Evolutionary conservation across 1,140 invertebrate species (phyloP).

Genomic region (Leptopilina clavipes): DNA sequence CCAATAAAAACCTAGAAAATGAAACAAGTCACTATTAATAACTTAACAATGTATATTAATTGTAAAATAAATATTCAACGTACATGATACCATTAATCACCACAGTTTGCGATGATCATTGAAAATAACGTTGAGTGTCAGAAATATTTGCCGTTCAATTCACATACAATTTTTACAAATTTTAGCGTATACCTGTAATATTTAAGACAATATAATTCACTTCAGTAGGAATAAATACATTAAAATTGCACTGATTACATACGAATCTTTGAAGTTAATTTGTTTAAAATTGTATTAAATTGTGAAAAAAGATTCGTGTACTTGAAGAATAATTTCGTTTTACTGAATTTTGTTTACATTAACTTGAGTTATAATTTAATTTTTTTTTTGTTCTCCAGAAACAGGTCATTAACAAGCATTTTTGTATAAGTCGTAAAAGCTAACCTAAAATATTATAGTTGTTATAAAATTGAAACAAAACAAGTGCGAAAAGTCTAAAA

Average conservation of each 20-base stretch:
- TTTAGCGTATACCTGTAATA: not conserved
- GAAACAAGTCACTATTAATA: too few relatives aligned
- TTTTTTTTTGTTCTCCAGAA: not conserved
- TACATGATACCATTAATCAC: not conserved
- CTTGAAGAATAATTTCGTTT: not conserved
- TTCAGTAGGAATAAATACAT: not conserved
- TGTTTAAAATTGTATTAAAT: too few relatives aligned
- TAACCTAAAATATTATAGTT: not conserved
- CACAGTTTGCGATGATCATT: conserved; percentile 6
- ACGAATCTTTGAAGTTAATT: too few relatives aligned
- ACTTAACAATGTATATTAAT: too few relatives aligned
- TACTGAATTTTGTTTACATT: not conserved
- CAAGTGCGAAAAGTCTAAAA: not conserved
- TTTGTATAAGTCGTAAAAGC: not conserved
- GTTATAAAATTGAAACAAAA: not conserved
- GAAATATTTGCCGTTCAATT: not conserved
- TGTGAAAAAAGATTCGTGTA: too few relatives aligned
- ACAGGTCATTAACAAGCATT: not conserved
- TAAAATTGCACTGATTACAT: not conserved
- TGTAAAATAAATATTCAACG: not conserved
- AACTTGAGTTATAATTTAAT: not conserved
- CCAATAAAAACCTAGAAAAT: not conserved
- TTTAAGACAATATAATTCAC: not conserved
- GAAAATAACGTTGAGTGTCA: not conserved
- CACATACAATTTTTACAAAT: not conserved